phyloP scores from a whole-genome alignment of 2,888 invertebrate species.

The Nasonovia ribisnigri region DNA sequence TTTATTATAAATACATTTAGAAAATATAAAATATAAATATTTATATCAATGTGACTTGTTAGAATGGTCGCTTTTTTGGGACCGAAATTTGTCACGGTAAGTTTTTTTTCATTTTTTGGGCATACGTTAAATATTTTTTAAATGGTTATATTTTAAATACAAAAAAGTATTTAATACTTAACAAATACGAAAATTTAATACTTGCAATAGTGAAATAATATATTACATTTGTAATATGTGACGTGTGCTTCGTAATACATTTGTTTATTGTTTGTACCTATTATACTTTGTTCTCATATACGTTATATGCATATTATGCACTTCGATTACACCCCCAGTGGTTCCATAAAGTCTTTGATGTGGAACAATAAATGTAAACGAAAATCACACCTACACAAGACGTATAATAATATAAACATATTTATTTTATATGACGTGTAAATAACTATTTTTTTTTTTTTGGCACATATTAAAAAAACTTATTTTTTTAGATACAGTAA shows the following conservation, averaged over 20 bases:
- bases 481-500: not conserved
- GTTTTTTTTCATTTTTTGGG: not conserved
- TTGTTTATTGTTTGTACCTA: not conserved
- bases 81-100: not conserved
- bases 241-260: not conserved
- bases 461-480: not conserved
- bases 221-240: not conserved
- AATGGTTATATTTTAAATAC: not conserved
- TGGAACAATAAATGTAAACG: not conserved
- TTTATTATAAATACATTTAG: not conserved
- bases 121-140: not conserved
- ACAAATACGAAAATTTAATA: not conserved
- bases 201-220: not conserved
- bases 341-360: not conserved
- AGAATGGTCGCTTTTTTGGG: not conserved
- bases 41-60: not conserved
- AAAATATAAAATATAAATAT: not conserved
- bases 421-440: not conserved
- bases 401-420: not conserved
- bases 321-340: not conserved
- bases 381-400: not conserved
- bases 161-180: not conserved
- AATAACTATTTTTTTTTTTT: not conserved
- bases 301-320: not conserved
- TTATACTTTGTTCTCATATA: not conserved